phyloP scores from a whole-genome alignment of 2,797 vertebrate species.

The Anabas testudineus region DNA sequence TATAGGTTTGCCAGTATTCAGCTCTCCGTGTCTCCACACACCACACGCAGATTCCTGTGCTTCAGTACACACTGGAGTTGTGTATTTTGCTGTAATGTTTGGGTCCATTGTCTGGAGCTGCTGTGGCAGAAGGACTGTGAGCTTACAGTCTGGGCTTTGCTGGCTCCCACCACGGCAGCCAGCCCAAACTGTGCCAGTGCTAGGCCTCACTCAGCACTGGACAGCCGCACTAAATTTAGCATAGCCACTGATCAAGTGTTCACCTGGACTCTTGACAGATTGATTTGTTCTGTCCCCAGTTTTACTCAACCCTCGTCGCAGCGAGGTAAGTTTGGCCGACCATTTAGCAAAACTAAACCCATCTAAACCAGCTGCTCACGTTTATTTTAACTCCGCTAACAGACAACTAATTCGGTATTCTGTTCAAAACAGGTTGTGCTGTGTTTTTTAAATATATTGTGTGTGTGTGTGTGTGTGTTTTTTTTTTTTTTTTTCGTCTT shows the following conservation, averaged over 20 bases:
- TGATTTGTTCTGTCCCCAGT: slow-evolving; percentile 71
- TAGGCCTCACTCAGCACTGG: slow-evolving; percentile 39
- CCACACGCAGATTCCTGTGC: slow-evolving; percentile 26
- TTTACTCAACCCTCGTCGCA: slow-evolving; percentile 47
- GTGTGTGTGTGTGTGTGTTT: too few species aligned
- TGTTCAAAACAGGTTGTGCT: not conserved
- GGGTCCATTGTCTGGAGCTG: slow-evolving; percentile 75
- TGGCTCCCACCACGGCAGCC: slow-evolving; percentile 39
- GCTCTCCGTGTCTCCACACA: slow-evolving; percentile 19
- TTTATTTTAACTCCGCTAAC: slow-evolving; percentile 80
- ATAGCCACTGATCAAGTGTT: slow-evolving; percentile 59
- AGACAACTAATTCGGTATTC: slow-evolving; percentile 19
- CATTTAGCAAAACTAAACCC: slow-evolving; percentile 64
- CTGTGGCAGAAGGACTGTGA: slow-evolving; percentile 78
- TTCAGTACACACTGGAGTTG: slow-evolving; percentile 65
- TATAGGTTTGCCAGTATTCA: slow-evolving; percentile 14
- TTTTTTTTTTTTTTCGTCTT: not conserved
- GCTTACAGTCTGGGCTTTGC: slow-evolving; percentile 62
- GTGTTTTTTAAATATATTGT: slow-evolving; percentile 18
- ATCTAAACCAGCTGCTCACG: slow-evolving; percentile 60
- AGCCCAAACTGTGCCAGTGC: slow-evolving; percentile 33
- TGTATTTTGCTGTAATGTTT: slow-evolving; percentile 60
- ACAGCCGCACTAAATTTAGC: slow-evolving; percentile 25
- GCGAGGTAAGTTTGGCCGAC: slow-evolving; percentile 76
- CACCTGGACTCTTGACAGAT: slow-evolving; percentile 84